phyloP scores from a whole-genome alignment of 2,113 vertebrate species.

The Zosterops pallidus region DNA sequence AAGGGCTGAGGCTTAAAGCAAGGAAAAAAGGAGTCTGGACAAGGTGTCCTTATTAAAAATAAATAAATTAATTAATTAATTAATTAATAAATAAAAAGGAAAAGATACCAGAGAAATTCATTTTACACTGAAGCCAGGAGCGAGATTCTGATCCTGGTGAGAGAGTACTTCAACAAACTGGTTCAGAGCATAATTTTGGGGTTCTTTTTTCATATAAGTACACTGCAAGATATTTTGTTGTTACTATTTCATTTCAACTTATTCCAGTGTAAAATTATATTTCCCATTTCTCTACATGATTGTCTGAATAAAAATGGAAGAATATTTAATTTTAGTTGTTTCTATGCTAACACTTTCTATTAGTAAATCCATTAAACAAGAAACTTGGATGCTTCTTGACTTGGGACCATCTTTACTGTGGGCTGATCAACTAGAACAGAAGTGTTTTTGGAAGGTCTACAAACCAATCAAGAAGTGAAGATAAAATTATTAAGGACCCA shows the following conservation, averaged over 20 bases:
- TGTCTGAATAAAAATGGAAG: background rate
- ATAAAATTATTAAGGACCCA: background rate
- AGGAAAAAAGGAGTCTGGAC: background rate
- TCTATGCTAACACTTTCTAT: rapidly evolving
- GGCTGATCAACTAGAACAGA: background rate
- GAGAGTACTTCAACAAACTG: background rate
- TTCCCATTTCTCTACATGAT: background rate
- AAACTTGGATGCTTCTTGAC: background rate
- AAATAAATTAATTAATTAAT: too few species aligned
- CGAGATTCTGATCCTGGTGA: background rate
- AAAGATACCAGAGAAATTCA: background rate
- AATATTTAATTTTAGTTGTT: background rate
- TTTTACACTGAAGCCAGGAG: background rate
- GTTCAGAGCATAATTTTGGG: background rate
- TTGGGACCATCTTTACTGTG: background rate
- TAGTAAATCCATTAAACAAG: background rate
- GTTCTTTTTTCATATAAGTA: background rate
- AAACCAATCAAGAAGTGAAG: background rate
- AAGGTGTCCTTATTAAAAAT: background rate
- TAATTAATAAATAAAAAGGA: too few species aligned
- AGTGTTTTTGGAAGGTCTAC: background rate
- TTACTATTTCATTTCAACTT: background rate
- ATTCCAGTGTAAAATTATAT: background rate
- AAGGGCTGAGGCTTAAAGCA: background rate
- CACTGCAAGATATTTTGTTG: background rate